These are phyloP conservation scores for Pseudorhiza aurosa DNA, from an alignment of 30 jellyfish, hydroid and myxozoan genomes.

Conservation along the genomic window DNA sequence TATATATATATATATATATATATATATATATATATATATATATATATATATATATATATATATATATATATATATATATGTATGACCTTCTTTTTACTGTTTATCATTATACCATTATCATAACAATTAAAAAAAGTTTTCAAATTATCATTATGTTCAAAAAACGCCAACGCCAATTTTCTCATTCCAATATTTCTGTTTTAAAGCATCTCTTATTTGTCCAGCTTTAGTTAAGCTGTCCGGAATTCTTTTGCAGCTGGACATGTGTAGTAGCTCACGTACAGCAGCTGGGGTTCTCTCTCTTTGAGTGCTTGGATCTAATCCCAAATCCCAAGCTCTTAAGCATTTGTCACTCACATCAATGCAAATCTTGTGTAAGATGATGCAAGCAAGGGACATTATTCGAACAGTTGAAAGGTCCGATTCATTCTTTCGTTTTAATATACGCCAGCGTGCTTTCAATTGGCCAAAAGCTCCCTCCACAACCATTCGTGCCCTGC, in stretches of 20 bases:
- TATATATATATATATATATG: too few relatives aligned
- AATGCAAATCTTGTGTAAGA: constrained; percentile 60
- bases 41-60: too few relatives aligned
- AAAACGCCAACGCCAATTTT: not conserved
- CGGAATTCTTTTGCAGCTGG: constrained; percentile 10
- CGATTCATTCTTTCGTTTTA: constrained; percentile 36
- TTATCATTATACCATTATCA: too few relatives aligned
- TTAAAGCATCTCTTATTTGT: constrained; percentile 29
- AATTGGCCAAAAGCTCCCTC: constrained; percentile 71
- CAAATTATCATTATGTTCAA: not conserved
- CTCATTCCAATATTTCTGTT: constrained; percentile 30
- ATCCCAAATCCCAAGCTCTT: constrained; percentile 30
- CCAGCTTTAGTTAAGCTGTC: constrained; percentile 25
- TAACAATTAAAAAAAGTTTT: too few relatives aligned
- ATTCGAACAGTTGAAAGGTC: constrained; percentile 9
- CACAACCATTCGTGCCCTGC: constrained; percentile 69
- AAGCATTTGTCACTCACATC: constrained; percentile 36
- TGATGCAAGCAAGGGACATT: constrained; percentile 53
- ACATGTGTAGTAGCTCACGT: constrained; percentile 34
- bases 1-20: too few relatives aligned
- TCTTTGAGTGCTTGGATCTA: constrained; percentile 20
- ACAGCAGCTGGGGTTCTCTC: constrained; percentile 24
- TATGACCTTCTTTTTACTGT: too few relatives aligned
- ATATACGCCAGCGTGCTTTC: constrained; percentile 54
- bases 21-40: too few relatives aligned